These are phyloP conservation scores for Gymnorhina tibicen DNA, from an alignment of 2,113 vertebrate genomes.

Conservation along the genomic window DNA sequence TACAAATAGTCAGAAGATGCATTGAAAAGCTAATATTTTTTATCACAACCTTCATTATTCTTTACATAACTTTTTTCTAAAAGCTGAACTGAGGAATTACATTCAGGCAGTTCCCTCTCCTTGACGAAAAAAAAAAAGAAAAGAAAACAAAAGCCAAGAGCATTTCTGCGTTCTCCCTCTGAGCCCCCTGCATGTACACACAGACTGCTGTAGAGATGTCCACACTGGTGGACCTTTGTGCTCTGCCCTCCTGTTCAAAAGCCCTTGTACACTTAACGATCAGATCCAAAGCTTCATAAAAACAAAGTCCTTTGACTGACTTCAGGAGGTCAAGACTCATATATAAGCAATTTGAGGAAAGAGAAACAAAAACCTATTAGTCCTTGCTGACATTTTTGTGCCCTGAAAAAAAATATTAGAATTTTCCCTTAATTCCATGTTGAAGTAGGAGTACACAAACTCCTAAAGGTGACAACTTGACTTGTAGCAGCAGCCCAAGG, in stretches of 20 bases:
- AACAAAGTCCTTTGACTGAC: background rate
- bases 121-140: background rate
- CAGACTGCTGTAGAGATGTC: background rate
- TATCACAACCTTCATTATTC: background rate
- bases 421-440: background rate
- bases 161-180: background rate
- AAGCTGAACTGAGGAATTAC: background rate
- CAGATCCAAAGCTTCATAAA: background rate
- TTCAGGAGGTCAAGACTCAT: background rate
- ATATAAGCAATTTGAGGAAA: background rate
- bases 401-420: background rate
- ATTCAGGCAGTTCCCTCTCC: background rate
- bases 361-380: background rate
- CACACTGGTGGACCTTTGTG: accelerated
- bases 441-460: background rate
- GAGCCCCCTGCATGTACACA: background rate
- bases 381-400: background rate
- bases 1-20: background rate
- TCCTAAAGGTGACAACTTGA: background rate
- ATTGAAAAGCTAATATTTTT: background rate
- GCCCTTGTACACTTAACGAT: accelerated
- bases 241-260: background rate
- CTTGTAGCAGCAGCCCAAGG: background rate
- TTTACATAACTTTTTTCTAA: background rate
- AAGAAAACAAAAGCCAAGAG: background rate